These are phyloP conservation scores for Ernsta delagoae DNA, from an alignment of 2,888 invertebrate genomes.

Conservation along the genomic window DNA sequence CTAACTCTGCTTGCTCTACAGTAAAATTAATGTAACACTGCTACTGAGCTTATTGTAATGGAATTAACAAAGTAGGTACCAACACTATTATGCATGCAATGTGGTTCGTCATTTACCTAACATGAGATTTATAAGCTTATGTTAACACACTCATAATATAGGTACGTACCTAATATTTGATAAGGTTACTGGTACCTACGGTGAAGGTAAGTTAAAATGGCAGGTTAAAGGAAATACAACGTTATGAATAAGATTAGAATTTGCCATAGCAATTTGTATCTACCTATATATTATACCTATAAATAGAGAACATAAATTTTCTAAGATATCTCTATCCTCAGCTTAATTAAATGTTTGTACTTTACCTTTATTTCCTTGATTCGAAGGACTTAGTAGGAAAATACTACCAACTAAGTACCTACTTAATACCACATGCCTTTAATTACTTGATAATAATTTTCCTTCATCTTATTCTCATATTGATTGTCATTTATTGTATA, in stretches of 20 bases:
- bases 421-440: constrained; percentile 5
- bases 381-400: constrained; percentile 13
- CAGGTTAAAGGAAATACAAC: background rate
- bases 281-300: too few species aligned
- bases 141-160: too few species aligned
- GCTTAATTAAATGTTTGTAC: background rate
- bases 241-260: background rate
- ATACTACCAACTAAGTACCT: background rate
- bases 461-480: constrained; percentile 15
- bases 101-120: too few species aligned
- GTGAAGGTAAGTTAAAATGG: too few species aligned
- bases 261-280: too few species aligned
- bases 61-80: background rate
- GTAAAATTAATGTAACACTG: constrained; percentile 2
- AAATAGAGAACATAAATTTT: too few species aligned
- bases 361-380: constrained; percentile 4
- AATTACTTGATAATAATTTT: constrained; percentile 25
- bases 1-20: constrained; percentile 15
- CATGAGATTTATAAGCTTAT: too few species aligned
- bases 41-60: background rate
- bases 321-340: background rate
- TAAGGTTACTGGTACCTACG: background rate
- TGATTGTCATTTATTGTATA: background rate
- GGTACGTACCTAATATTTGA: background rate
- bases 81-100: too few species aligned